Evolutionary conservation across 2,888 invertebrate species (phyloP).

Genomic region (Pandemis heparana): DNA sequence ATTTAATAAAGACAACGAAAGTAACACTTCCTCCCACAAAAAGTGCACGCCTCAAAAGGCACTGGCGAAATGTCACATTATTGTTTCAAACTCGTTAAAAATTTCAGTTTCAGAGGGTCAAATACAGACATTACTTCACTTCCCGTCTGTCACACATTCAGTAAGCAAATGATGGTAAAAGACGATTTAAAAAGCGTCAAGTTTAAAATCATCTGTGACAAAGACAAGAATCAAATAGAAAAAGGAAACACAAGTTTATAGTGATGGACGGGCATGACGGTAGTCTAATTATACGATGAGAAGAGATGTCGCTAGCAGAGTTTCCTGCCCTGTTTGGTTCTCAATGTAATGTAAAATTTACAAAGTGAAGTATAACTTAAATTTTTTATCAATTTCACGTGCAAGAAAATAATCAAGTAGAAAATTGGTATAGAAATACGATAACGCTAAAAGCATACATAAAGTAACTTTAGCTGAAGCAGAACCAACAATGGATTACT

Average conservation of each 20-base stretch:
- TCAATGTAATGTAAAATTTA: not conserved
- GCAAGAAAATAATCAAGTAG: not conserved
- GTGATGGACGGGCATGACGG: not conserved
- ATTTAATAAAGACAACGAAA: not conserved
- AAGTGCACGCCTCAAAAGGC: no score
- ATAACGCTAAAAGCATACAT: not conserved
- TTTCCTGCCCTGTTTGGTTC: not conserved
- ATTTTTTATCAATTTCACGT: not conserved
- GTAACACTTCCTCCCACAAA: no score
- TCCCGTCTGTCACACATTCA: no score
- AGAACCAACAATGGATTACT: not conserved
- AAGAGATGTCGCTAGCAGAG: slow-evolving; percentile 8
- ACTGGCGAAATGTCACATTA: no score
- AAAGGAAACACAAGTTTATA: slow-evolving; percentile 7
- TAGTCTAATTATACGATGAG: slow-evolving; percentile 9
- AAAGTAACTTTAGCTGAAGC: not conserved
- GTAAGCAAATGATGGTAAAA: no score
- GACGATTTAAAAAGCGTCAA: not conserved
- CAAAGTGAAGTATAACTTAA: not conserved
- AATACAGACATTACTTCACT: no score
- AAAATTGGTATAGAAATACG: not conserved
- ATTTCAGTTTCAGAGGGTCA: not conserved
- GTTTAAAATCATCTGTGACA: not conserved
- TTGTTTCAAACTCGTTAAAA: no score
- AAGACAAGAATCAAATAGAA: not conserved